These are phyloP conservation scores for Monochamus saltuarius DNA, from an alignment of 1,140 invertebrate species.

Conservation along the genomic window DNA sequence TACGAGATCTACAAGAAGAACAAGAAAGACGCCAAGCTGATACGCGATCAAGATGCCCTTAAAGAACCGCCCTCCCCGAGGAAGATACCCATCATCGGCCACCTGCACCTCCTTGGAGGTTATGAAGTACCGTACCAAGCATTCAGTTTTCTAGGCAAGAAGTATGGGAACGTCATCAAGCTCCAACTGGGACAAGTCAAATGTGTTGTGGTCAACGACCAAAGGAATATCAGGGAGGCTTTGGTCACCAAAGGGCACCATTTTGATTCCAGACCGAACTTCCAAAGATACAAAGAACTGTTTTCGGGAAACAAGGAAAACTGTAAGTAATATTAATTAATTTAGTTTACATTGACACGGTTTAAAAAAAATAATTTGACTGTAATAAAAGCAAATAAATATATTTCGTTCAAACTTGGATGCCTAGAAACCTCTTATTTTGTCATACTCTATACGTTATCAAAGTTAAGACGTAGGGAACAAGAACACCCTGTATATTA, in stretches of 20 bases:
- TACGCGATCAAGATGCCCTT: slow-evolving; percentile 8
- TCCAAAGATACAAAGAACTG: slow-evolving; percentile 62
- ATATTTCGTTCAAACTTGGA: no score
- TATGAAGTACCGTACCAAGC: slow-evolving; percentile 67
- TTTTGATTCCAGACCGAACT: slow-evolving; percentile 68
- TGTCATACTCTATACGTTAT: no score
- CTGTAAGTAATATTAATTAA: slow-evolving; percentile 62
- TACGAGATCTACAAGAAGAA: slow-evolving; percentile 6
- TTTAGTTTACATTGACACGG: no score
- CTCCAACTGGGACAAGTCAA: slow-evolving; percentile 61
- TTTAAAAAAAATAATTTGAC: no score
- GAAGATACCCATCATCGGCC: slow-evolving; percentile 62
- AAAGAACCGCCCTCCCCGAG: slow-evolving; percentile 58
- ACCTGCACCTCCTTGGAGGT: slow-evolving; percentile 60
- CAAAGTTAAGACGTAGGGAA: no score
- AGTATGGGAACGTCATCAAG: slow-evolving; percentile 59
- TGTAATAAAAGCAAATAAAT: no score
- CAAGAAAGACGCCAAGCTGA: not conserved
- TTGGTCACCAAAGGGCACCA: slow-evolving; percentile 61
- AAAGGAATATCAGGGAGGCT: slow-evolving; percentile 65
- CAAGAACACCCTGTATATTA: no score
- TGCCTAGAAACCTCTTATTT: no score
- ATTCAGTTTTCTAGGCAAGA: slow-evolving; percentile 58
- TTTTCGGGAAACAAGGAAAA: slow-evolving; percentile 69
- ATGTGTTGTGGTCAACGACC: slow-evolving; percentile 65